phyloP scores from a whole-genome alignment of 2,113 vertebrate genomes.

The Manacus vitellinus region DNA sequence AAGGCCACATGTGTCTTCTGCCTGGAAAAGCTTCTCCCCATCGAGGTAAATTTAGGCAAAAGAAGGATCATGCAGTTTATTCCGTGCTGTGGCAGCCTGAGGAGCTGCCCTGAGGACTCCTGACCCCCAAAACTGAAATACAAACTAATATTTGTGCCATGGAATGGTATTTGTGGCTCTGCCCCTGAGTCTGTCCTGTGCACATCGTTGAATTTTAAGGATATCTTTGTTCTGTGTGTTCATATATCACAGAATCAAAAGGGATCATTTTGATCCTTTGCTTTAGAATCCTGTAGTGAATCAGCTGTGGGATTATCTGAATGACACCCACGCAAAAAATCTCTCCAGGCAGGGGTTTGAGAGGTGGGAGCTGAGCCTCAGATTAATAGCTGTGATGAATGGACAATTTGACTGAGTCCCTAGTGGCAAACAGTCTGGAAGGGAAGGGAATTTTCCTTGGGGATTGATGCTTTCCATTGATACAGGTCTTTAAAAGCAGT shows the following conservation, averaged over 20 bases:
- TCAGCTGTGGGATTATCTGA: neutral
- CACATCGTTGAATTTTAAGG: neutral
- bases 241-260: neutral
- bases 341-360: neutral
- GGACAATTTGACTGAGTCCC: neutral
- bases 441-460: neutral
- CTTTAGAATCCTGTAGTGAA: neutral
- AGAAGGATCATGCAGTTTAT: neutral
- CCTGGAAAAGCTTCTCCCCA: neutral
- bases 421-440: neutral
- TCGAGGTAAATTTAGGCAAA: neutral
- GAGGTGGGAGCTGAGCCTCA: neutral
- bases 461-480: neutral
- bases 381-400: neutral
- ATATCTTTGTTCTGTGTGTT: neutral
- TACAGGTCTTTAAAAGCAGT: neutral
- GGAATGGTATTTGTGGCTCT: neutral
- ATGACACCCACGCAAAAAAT: neutral
- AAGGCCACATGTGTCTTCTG: rapidly evolving
- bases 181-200: neutral
- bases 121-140: neutral
- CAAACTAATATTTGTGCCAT: neutral
- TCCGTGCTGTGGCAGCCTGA: neutral
- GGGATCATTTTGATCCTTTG: neutral
- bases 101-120: neutral